Conservation (phyloP, 2,888 invertebrate genomes). For the Coelinius sp. region DNA sequence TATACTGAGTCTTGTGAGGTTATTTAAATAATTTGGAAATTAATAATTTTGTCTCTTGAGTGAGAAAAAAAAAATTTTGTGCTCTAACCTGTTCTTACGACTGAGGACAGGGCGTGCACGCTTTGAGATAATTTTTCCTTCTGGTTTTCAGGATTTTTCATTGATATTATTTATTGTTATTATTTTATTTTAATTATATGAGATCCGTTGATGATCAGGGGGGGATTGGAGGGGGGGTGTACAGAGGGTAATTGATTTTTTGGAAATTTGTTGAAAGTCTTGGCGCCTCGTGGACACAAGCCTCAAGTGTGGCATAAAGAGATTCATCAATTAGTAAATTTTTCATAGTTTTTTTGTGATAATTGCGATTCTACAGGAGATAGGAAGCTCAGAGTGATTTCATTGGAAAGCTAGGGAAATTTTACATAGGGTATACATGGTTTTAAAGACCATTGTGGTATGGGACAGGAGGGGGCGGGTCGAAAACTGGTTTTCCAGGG, state of each 20-base stretch:
- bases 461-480: not conserved
- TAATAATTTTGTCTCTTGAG: conserved; percentile 8
- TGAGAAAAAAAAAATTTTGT: conserved; percentile 34
- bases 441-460: not conserved
- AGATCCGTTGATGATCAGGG: not conserved
- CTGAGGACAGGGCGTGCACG: conserved; percentile 36
- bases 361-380: not conserved
- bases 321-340: not conserved
- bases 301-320: not conserved
- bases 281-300: not conserved
- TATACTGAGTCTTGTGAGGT: not conserved
- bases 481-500: not conserved
- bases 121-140: not conserved
- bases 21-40: not conserved
- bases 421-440: not conserved
- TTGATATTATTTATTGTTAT: not conserved
- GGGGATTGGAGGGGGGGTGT: not conserved
- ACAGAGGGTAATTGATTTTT: not conserved
- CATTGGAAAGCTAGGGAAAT: not conserved
- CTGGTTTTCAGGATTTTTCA: not conserved
- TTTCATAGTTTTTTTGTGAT: not conserved
- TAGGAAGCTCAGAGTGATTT: not conserved
- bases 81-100: conserved; percentile 52
- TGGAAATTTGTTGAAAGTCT: not conserved
- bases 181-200: not conserved